Conservation (phyloP, 2,888 invertebrate genomes). For the Lasioglossum villosulum region DNA sequence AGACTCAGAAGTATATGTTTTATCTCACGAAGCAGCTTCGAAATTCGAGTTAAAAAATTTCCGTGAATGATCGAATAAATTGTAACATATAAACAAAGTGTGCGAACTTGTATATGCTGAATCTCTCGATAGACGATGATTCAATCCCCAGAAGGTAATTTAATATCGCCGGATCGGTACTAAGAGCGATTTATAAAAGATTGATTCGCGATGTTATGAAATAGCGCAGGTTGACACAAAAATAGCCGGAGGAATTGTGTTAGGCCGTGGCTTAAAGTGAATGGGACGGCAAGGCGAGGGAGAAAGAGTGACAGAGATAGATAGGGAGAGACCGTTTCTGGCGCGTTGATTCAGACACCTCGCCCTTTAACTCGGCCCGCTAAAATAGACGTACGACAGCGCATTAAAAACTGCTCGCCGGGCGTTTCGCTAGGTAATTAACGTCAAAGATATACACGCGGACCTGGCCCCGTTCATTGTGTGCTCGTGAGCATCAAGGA, state of each 20-base stretch:
- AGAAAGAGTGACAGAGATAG: not conserved
- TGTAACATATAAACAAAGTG: not conserved
- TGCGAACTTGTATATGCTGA: not conserved
- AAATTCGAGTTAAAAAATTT: too few relatives aligned
- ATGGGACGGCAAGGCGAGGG: not conserved
- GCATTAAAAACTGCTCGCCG: slow-evolving; percentile 31
- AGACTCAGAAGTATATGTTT: too few relatives aligned
- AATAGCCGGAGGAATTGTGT: not conserved
- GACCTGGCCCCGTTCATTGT: slow-evolving; percentile 22
- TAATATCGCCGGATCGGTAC: too few relatives aligned
- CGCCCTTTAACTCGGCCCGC: slow-evolving; percentile 24
- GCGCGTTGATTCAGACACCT: slow-evolving; percentile 7
- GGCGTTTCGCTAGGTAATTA: slow-evolving; percentile 47
- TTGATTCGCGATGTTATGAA: not conserved
- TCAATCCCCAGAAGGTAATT: not conserved
- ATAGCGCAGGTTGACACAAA: not conserved
- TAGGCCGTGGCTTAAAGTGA: slow-evolving; percentile 9
- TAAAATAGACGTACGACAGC: slow-evolving; percentile 36
- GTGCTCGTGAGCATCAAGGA: slow-evolving; percentile 30
- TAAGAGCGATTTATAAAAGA: not conserved
- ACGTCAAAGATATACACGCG: slow-evolving; percentile 43
- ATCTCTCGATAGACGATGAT: not conserved
- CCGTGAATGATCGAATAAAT: too few relatives aligned
- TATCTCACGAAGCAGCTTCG: too few relatives aligned
- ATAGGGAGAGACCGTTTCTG: not conserved